Percentiles rank a stretch among this genome's conserved stretches.
Conservation (phyloP, 2,888 invertebrate genomes). For the Acanthacorydalis orientalis region DNA sequence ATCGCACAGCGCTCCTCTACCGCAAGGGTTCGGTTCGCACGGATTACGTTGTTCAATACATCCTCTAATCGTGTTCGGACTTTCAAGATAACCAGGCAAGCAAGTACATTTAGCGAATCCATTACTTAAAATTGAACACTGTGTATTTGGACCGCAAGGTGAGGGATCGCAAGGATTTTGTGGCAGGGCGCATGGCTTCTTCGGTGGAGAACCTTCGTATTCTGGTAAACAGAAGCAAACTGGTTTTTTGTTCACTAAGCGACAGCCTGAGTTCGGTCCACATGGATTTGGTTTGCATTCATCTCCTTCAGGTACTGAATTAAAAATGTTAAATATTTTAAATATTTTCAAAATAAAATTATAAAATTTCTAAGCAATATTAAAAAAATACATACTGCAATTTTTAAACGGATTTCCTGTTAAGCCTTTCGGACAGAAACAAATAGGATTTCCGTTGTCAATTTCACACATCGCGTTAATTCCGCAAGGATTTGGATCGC, state of each 20-base stretch:
- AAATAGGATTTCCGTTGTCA: slow-evolving; percentile 72
- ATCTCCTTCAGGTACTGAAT: slow-evolving; percentile 73
- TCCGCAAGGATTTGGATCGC: slow-evolving; percentile 78
- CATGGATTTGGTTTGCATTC: slow-evolving; percentile 71
- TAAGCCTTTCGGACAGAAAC: slow-evolving; percentile 74
- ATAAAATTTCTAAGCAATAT: background rate
- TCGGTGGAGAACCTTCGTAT: slow-evolving; percentile 71
- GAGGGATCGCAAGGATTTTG: slow-evolving; percentile 69
- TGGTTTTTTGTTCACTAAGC: slow-evolving; percentile 54
- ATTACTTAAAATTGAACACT: slow-evolving; percentile 58
- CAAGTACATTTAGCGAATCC: slow-evolving; percentile 82
- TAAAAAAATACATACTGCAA: slow-evolving; percentile 56
- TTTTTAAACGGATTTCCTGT: slow-evolving; percentile 83
- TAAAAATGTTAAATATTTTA: slow-evolving; percentile 6
- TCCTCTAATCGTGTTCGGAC: slow-evolving; percentile 74
- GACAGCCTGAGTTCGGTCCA: slow-evolving; percentile 68
- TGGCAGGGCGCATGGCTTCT: slow-evolving; percentile 50
- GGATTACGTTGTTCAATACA: slow-evolving; percentile 64
- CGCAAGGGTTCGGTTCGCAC: slow-evolving; percentile 71
- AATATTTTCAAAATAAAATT: background rate
- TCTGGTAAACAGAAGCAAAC: slow-evolving; percentile 79
- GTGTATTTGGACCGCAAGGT: slow-evolving; percentile 78
- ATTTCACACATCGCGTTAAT: slow-evolving; percentile 67
- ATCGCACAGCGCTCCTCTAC: slow-evolving; percentile 62
- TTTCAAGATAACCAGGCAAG: slow-evolving; percentile 64